Conservation (phyloP, 92 coral and sea anemone species). For the Heliopora coerulea region DNA sequence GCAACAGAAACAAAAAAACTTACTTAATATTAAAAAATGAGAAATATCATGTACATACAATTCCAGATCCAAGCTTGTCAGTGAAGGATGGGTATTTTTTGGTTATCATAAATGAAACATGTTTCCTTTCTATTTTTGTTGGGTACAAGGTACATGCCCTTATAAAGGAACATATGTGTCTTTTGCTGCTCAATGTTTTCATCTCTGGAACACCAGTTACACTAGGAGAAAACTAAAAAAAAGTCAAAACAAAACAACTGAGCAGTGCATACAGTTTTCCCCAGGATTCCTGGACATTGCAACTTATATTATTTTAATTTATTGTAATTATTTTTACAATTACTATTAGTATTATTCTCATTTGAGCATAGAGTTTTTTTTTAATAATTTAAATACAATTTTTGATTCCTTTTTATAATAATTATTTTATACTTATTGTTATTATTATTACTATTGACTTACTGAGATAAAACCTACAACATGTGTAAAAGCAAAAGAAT, state of each 20-base stretch:
- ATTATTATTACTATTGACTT: too few species aligned
- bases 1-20: too few species aligned
- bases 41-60: constrained; percentile 47
- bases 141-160: constrained; percentile 58
- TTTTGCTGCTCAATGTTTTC: constrained; percentile 20
- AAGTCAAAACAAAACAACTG: not conserved
- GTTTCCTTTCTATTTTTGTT: constrained; percentile 60
- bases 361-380: too few species aligned
- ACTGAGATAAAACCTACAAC: too few species aligned
- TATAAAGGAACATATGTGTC: constrained; percentile 55
- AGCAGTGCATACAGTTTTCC: too few species aligned
- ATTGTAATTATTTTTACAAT: too few species aligned
- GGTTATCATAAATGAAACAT: constrained; percentile 50
- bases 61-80: constrained; percentile 63
- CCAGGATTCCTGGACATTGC: not conserved
- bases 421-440: too few species aligned
- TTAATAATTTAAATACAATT: too few species aligned
- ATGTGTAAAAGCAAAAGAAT: too few species aligned
- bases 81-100: constrained; percentile 53
- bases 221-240: not conserved
- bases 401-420: too few species aligned
- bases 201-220: too few species aligned
- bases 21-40: not conserved
- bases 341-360: too few species aligned
- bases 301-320: not conserved